Base-by-base conservation (phyloP, 2,797 vertebrate species). In the Tapera naevia region DNA sequence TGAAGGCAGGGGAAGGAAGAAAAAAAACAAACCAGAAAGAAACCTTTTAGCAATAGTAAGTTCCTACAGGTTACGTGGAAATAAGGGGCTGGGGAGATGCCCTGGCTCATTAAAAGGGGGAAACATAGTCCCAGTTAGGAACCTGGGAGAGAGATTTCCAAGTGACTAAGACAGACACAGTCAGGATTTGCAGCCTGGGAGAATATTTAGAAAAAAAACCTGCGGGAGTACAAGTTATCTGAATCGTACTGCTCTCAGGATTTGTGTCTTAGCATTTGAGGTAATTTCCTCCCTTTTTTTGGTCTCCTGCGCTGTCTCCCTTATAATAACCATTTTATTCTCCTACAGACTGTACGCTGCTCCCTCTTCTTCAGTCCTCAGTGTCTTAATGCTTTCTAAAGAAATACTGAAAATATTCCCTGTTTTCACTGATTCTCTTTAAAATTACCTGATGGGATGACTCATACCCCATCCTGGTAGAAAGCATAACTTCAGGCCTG, bases 61-160 rank as follows among this genome's bases (percentile, higher is more conserved):
- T 48, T 66, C 48, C 8, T 37, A 53, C 22, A 25, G 11, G 2
- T 37, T 37, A 57, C 21, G 17, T 54, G 66, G 33, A 76, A 54
- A 60, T 24, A 54, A n/a, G 10, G 12, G 15, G 22, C 14, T 54
- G 32, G 7, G 27, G 60, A 56, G 56, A 11, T 43, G 54, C 5
- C 14, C 8, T 43, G 13, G 25, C 15, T 2, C 3, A 24, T 0
- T 46, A 25, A 22, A 28, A 65, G 27, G 14, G 2, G 17, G 15
- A 69, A 67, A 72, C 17, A 72, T 17, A 50, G 4, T 32, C 17
- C 23, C 23, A 15, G 7, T 66, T 43, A 57, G 57, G 51, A 53
- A 82, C 17, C 21, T 1, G 0, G 7, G 39, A 3, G 11, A 82
- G 62, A 45, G 74, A 82, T 75, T 75, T 28, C 61, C n/a, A 28